Base-by-base conservation (phyloP, 2,113 vertebrate species). In the Suncus etruscus region DNA sequence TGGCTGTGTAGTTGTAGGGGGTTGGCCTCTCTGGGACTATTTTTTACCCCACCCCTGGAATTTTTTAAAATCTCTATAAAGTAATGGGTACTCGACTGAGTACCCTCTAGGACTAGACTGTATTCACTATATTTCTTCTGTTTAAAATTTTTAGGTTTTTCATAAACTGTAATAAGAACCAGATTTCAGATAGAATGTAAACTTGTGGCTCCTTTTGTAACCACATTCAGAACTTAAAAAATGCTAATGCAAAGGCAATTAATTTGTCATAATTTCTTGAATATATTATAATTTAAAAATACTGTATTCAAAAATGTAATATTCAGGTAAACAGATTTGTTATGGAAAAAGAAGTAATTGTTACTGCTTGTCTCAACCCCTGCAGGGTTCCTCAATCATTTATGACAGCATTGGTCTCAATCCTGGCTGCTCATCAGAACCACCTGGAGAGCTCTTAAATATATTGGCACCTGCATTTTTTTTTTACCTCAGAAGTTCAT, bases 241-340 rank as follows among this genome's bases (percentile, higher is more conserved):
- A 31, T 81, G 76, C 74, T 84, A 92, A 88, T 83, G 9, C 7
- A 45, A 20, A 39, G 63, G 27, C 68, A 86, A 92, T 94, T 92
- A 87, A 92, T 94, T 92, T 94, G 88, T 92, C 91, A 88, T 90
- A n/a, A 75, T 90, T 61, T 24, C 51, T 77, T 86, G 58, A 93
- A 76, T 92, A 88, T 85, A 90, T 77, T 94, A 78, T 93, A 77
- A 50, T 83, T 95, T 91, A 72, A 92, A 93, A 94, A 91, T 88
- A 65, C n/a, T 70, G 0, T 74, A 75, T 91, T 90, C 76, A 83
- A 89, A 93, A 92, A 79, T 93, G 54, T 4, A 93, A 77, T 85
- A n/a, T 89, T 86, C 83, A 86, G 88, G 51, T 86, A 95, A 94
- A 50, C 47, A 87, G 68, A 83, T 79, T 83, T 87, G 39, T 91